phyloP scores from a whole-genome alignment of 2,797 vertebrate species.

The Myotis daubentonii region DNA sequence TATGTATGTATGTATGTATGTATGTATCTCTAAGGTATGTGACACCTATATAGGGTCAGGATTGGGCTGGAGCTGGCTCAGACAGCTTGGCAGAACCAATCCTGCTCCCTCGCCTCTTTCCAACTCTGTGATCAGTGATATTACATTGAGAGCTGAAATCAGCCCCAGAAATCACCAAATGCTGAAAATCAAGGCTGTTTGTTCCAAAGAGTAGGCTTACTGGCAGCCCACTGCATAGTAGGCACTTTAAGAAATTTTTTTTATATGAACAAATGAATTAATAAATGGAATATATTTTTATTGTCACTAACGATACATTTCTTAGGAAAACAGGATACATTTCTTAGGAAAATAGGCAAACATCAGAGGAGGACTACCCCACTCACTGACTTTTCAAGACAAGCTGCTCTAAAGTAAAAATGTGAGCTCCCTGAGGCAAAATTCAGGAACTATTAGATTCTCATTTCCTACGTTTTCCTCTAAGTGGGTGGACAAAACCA shows the following conservation, averaged over 20 bases:
- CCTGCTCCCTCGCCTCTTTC: neutral
- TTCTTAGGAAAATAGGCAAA: neutral
- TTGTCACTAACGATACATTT: neutral
- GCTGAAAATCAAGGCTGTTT: neutral
- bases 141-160: neutral
- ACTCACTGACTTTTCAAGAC: neutral
- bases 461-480: constrained; percentile 50
- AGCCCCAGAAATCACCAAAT: neutral
- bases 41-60: neutral
- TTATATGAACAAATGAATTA: neutral
- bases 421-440: neutral
- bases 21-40: neutral
- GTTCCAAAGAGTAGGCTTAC: neutral
- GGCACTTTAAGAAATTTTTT: neutral
- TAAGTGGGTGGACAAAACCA: neutral
- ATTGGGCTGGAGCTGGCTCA: neutral
- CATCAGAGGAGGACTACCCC: neutral
- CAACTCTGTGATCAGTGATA: neutral
- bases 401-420: neutral
- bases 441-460: neutral
- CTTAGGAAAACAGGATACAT: neutral
- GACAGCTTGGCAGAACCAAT: neutral
- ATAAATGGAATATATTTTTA: neutral
- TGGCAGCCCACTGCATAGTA: accelerated
- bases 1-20: accelerated